Conservation (phyloP, 1,140 invertebrate genomes). For the Bombus superbus region DNA sequence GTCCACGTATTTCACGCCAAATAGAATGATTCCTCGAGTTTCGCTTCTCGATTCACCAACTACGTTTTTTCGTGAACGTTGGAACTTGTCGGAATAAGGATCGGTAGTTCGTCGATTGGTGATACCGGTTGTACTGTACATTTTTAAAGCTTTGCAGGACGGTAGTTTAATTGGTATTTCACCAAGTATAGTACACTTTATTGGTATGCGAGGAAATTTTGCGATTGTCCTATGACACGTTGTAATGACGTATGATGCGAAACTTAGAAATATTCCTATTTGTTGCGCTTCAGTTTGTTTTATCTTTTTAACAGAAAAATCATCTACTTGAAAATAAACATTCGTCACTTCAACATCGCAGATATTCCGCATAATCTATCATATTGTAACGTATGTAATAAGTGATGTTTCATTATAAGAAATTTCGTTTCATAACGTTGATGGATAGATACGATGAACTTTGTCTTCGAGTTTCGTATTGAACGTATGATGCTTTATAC, state of each 20-base stretch:
- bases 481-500: neutral
- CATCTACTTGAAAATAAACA: neutral
- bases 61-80: neutral
- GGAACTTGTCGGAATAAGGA: neutral
- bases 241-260: too few relatives aligned
- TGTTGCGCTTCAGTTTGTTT: neutral
- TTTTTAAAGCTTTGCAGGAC: too few relatives aligned
- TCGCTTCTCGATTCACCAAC: neutral
- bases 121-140: too few relatives aligned
- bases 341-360: neutral
- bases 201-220: too few relatives aligned
- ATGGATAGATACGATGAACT: neutral
- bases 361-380: neutral
- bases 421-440: neutral
- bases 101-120: neutral
- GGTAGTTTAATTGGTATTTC: too few relatives aligned
- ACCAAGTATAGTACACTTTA: too few relatives aligned
- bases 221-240: too few relatives aligned
- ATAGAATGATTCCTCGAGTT: conserved; percentile 14
- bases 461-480: neutral
- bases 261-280: too few relatives aligned
- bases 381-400: neutral
- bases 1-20: conserved; percentile 46
- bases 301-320: neutral
- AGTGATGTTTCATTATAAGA: too few relatives aligned